A percentile compares a stretch with the other conserved stretches of the same genome.
phyloP scores from a whole-genome alignment of 2,113 vertebrate species.

The Petromus typicus region DNA sequence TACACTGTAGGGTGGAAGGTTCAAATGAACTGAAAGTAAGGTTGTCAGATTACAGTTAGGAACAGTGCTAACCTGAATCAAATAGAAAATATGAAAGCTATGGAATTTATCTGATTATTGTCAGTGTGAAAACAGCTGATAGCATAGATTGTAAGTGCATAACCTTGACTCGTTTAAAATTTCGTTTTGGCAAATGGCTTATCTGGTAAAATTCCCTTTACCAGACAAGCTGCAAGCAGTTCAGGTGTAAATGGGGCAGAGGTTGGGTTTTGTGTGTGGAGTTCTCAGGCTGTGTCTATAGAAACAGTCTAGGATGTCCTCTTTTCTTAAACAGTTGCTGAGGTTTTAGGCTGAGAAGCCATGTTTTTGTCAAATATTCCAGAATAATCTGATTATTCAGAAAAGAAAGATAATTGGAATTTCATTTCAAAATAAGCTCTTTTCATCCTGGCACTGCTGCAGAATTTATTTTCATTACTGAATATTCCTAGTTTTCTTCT shows the following conservation, averaged over 20 bases:
- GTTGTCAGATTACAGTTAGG: slow-evolving; percentile 44
- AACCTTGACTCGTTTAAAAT: not conserved
- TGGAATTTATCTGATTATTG: slow-evolving; percentile 47
- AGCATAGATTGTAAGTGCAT: not conserved
- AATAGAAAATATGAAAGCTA: slow-evolving; percentile 51
- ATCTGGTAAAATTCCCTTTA: slow-evolving; percentile 25
- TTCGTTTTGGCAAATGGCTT: slow-evolving; percentile 51
- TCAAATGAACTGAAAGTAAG: slow-evolving; percentile 8
- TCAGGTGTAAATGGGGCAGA: slow-evolving; percentile 2
- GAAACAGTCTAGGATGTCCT: not conserved
- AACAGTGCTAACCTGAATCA: slow-evolving; percentile 49
- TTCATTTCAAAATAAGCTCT: slow-evolving; percentile 27
- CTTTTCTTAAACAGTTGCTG: not conserved
- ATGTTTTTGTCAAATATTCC: not conserved
- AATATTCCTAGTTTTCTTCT: not conserved
- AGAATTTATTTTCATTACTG: not conserved
- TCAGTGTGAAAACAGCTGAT: slow-evolving; percentile 47
- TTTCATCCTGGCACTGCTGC: slow-evolving; percentile 15
- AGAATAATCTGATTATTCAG: not conserved
- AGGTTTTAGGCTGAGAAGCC: not conserved
- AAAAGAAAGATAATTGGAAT: slow-evolving; percentile 49
- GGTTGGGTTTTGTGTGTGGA: not conserved
- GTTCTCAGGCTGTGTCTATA: not conserved
- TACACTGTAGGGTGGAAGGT: slow-evolving; percentile 44
- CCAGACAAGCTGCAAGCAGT: not conserved